Conservation (phyloP, 2,113 vertebrate species). For the Hiodon tergisus region DNA sequence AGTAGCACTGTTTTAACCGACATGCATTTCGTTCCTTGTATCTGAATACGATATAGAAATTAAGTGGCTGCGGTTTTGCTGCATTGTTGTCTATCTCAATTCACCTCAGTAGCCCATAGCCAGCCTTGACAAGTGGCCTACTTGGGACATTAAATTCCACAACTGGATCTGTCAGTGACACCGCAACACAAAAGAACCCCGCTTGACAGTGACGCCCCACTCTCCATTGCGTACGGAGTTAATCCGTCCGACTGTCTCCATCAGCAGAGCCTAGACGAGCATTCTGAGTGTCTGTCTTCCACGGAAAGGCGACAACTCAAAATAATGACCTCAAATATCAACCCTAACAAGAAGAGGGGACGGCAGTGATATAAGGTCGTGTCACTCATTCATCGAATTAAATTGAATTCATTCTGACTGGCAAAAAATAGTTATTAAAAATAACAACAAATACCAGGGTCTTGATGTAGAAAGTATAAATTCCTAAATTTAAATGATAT, state of each 20-base stretch:
- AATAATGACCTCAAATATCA: constrained; percentile 22
- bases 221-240: not conserved
- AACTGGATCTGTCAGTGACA: not conserved
- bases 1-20: not conserved
- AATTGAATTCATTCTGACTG: too few relatives aligned
- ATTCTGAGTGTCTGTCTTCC: constrained; percentile 36
- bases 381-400: too few relatives aligned
- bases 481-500: too few relatives aligned
- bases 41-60: not conserved
- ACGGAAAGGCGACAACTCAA: constrained; percentile 34
- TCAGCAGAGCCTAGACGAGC: constrained; percentile 36
- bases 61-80: not conserved
- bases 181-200: not conserved
- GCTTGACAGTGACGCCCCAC: not conserved
- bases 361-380: too few relatives aligned
- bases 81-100: not conserved
- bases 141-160: not conserved
- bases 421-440: too few relatives aligned
- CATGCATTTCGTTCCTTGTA: not conserved
- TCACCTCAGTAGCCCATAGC: too few relatives aligned
- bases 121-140: too few relatives aligned
- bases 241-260: constrained; percentile 12
- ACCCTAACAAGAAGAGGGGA: not conserved
- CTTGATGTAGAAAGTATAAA: too few relatives aligned
- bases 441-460: too few relatives aligned